A percentile compares a stretch with the other conserved stretches of the same genome.
phyloP scores from a whole-genome alignment of 2,113 vertebrate species.

The Emydura subglobosa region DNA sequence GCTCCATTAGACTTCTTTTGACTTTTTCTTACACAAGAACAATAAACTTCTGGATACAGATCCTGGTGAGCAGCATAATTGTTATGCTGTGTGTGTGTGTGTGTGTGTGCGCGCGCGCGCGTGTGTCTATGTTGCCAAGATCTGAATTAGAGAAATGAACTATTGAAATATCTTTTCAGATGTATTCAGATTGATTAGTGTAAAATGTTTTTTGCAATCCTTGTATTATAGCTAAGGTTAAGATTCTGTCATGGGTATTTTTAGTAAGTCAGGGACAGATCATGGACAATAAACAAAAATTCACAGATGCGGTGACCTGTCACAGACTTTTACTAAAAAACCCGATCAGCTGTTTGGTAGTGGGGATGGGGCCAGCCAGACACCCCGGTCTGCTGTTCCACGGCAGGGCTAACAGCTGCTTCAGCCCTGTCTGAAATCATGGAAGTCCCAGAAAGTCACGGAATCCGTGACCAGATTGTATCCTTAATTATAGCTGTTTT shows the following conservation, averaged over 20 bases:
- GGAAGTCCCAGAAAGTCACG: too few species aligned
- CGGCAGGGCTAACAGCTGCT: too few species aligned
- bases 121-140: not conserved
- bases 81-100: fast-evolving
- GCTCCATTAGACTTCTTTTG: not conserved
- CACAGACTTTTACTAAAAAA: too few species aligned
- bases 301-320: too few species aligned
- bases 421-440: too few species aligned
- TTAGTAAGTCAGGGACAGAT: too few species aligned
- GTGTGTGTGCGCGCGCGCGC: not conserved
- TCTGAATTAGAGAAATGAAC: not conserved
- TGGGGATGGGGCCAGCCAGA: not conserved
- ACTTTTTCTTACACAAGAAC: not conserved
- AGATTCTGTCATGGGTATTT: too few species aligned
- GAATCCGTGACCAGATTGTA: too few species aligned
- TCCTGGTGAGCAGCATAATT: not conserved
- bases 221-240: not conserved
- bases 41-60: not conserved
- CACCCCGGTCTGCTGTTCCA: too few species aligned
- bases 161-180: not conserved
- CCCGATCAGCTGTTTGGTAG: not conserved
- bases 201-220: not conserved
- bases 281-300: too few species aligned
- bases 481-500: not conserved
- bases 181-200: not conserved